Base-by-base conservation (phyloP, 2,113 vertebrate species). In the Takifugu bimaculatus region DNA sequence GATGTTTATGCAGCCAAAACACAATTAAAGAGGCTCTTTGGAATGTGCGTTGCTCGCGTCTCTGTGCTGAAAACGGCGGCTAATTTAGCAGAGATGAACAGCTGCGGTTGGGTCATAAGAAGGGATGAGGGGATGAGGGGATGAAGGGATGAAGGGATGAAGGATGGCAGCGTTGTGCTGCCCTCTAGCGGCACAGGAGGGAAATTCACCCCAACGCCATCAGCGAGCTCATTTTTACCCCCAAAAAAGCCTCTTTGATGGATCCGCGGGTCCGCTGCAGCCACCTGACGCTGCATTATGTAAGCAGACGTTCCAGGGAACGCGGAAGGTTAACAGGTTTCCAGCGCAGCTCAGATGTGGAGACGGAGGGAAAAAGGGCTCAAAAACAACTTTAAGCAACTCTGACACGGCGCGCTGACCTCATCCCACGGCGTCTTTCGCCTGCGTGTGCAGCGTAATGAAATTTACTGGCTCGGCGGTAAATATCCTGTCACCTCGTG, bases 171-270 rank as follows among this genome's bases (percentile, higher is more conserved):
- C 42, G 60, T 4, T 79, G 29, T 86, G 80, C 82, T 82, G 82
- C 84, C 84, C 85, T 76, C 86, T 88, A 86, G 82, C 74, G 74
- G 69, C 27, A 48, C 35, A 39, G 35, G 7, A 39, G 7, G 7
- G 11, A 9, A 9, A 11, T 10, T 39, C 9, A 3, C 11, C 35
- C 35, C 5, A 4, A 32, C 4, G 29, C 28, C 32, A 35, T 35
- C 32, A 5, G 32, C 4, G 32, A 5, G 32, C 35, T 39, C 35
- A 6, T 4, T 32, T 32, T 32, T 3, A 32, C 7, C 29, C 29
- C 7, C 20, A 20, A 20, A 32, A 32, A 2, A 32, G 29, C 2
- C 29, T 32, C 29, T 32, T 6, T 29, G 3, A 4, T 29, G 3
- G 5, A 4, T 29, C 29, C 29, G 20, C 20, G 20, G 20, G 20